Percentiles rank a stretch among this genome's conserved stretches.
phyloP scores from a whole-genome alignment of 2,797 vertebrate species.

The Strix occidentalis region DNA sequence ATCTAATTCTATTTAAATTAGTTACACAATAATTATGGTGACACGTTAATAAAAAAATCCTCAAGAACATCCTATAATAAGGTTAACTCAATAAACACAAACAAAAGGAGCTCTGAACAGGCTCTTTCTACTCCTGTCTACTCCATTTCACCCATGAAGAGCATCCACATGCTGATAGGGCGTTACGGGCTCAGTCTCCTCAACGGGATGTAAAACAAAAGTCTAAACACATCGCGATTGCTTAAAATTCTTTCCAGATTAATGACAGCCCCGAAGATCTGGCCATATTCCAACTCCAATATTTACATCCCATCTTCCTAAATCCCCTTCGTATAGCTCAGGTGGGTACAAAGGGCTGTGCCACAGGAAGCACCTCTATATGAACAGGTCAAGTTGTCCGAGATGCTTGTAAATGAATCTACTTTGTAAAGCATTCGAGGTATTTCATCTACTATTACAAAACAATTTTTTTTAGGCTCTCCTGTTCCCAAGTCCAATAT shows the following conservation, averaged over 20 bases:
- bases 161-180: not conserved
- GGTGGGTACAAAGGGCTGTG: not conserved
- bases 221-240: accelerated
- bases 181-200: not conserved
- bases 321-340: accelerated
- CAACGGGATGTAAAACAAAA: accelerated
- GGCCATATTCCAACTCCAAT: not conserved
- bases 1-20: not conserved
- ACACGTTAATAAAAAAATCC: not conserved
- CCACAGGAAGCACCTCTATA: accelerated
- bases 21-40: not conserved
- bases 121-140: not conserved
- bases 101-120: not conserved
- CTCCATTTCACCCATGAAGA: not conserved
- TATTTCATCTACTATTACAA: not conserved
- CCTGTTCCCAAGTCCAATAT: not conserved
- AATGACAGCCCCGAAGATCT: accelerated
- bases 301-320: not conserved
- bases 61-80: not conserved
- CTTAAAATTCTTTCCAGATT: not conserved
- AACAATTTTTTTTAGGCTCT: not conserved
- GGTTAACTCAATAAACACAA: not conserved
- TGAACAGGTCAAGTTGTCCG: not conserved
- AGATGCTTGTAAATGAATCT: not conserved
- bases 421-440: not conserved